These are phyloP conservation scores for Sycophaga agraensis DNA, from an alignment of 1,140 invertebrate species.

Conservation along the genomic window DNA sequence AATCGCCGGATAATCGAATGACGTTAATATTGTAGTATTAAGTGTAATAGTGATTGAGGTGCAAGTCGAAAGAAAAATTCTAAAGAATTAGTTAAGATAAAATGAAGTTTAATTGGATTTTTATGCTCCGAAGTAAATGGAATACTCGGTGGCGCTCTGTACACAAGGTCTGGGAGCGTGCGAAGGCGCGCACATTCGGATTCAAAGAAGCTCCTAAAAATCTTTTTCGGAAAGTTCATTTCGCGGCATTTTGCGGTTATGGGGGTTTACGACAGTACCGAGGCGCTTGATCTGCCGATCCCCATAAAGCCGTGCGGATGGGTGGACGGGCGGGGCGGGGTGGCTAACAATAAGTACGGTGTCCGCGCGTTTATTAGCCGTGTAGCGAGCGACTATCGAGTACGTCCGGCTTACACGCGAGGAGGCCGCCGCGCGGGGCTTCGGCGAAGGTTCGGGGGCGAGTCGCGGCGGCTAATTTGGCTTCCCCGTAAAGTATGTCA, in stretches of 20 bases:
- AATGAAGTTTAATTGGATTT: too few species aligned
- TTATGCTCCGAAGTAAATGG: too few species aligned
- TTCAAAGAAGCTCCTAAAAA: neutral
- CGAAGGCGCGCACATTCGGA: too few species aligned
- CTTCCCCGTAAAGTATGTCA: conserved; percentile 45
- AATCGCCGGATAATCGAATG: too few species aligned
- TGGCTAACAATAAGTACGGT: conserved; percentile 19
- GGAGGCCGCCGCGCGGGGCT: neutral
- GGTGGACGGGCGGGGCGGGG: too few species aligned
- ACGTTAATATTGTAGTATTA: too few species aligned
- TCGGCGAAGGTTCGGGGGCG: neutral
- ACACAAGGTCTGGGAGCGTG: too few species aligned
- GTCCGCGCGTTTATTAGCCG: conserved; percentile 10
- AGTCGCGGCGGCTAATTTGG: conserved; percentile 25
- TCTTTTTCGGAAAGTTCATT: neutral
- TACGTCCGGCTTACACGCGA: neutral
- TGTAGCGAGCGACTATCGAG: neutral
- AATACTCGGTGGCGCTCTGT: too few species aligned
- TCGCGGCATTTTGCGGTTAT: neutral
- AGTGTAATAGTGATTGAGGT: too few species aligned
- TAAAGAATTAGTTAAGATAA: too few species aligned
- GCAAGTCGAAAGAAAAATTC: too few species aligned
- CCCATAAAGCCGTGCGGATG: neutral
- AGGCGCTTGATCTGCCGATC: conserved; percentile 6
- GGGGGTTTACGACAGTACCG: too few species aligned